These are phyloP conservation scores for Martes martes DNA, from an alignment of 2,113 vertebrate genomes.

Conservation along the genomic window DNA sequence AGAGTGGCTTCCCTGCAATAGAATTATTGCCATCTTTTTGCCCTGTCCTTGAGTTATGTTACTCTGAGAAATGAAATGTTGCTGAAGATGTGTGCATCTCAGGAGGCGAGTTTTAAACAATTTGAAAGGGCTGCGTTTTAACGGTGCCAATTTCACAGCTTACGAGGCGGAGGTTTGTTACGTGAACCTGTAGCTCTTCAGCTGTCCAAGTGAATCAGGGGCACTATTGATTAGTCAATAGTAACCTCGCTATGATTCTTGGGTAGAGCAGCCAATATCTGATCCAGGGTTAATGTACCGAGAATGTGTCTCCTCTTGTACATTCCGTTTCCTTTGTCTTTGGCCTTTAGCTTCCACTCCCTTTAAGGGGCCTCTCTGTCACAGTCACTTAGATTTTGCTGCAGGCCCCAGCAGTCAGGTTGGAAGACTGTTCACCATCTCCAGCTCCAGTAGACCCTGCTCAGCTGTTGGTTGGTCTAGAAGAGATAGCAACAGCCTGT, in stretches of 20 bases:
- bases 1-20: background rate
- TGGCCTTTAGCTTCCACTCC: background rate
- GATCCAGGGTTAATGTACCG: background rate
- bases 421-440: background rate
- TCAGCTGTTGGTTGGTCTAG: background rate
- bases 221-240: slow-evolving; percentile 30
- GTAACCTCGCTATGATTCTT: background rate
- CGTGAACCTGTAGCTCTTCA: background rate
- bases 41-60: slow-evolving; percentile 20
- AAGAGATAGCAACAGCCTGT: background rate
- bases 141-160: background rate
- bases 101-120: slow-evolving; percentile 9
- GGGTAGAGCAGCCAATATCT: background rate
- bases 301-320: slow-evolving; percentile 16
- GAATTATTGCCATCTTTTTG: slow-evolving; percentile 37
- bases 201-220: background rate
- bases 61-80: slow-evolving; percentile 14
- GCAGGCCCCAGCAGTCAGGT: background rate
- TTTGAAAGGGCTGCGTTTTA: background rate
- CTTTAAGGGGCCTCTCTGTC: background rate
- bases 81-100: background rate
- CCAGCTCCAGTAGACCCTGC: background rate
- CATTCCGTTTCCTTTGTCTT: background rate
- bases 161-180: background rate
- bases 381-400: background rate